Percentiles rank a stretch among this genome's conserved stretches.
phyloP scores from a whole-genome alignment of 2,797 vertebrate species.

The Rhincodon typus region DNA sequence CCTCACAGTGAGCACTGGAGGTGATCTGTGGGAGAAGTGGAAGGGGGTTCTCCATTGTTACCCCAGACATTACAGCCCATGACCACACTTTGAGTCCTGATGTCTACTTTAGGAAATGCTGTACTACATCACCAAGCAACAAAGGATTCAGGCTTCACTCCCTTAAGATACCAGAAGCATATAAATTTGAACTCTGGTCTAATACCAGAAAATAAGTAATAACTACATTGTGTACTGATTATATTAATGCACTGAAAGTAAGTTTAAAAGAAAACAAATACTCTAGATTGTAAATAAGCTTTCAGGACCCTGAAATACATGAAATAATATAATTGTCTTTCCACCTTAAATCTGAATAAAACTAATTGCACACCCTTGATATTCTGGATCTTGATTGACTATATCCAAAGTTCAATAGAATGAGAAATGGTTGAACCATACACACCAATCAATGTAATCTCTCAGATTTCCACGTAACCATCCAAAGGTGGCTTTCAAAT shows the following conservation, averaged over 20 bases:
- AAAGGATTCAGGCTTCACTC: neutral
- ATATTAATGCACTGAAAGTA: neutral
- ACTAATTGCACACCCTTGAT: neutral
- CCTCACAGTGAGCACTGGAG: no score
- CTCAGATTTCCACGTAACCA: neutral
- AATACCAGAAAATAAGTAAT: neutral
- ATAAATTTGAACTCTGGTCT: neutral
- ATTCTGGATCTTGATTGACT: neutral
- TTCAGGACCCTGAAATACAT: neutral
- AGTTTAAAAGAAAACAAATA: neutral
- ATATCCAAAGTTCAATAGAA: neutral
- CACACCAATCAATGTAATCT: neutral
- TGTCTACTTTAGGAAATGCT: no score
- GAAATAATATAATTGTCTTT: neutral
- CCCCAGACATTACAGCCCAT: no score
- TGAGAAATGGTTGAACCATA: neutral
- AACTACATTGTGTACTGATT: neutral
- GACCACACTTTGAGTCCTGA: no score
- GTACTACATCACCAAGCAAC: neutral
- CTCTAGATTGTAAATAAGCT: neutral
- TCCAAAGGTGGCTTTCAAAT: neutral
- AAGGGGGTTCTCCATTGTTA: no score
- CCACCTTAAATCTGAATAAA: neutral
- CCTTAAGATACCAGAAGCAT: neutral
- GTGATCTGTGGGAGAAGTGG: no score